These are phyloP conservation scores for Scleropages formosus DNA, from an alignment of 2,797 vertebrate genomes.

Conservation along the genomic window DNA sequence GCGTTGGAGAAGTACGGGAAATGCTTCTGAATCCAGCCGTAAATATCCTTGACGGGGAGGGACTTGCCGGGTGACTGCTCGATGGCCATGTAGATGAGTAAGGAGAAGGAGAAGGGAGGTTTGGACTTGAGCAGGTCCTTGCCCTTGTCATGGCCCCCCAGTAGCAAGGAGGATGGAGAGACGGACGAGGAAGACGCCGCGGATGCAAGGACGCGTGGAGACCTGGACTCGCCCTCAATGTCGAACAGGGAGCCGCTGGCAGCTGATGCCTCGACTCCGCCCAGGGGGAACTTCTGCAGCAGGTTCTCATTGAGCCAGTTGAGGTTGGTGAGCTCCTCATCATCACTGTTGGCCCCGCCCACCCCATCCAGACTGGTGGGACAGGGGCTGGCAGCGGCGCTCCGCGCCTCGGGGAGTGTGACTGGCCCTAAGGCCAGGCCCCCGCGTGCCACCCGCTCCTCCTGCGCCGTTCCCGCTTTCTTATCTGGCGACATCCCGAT, in stretches of 20 bases:
- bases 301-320: conserved; percentile 99
- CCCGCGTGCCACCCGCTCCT: conserved; percentile 78
- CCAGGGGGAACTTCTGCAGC: conserved; percentile 93
- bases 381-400: conserved; percentile 80
- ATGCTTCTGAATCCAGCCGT: conserved; percentile 95
- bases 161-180: conserved; percentile 59
- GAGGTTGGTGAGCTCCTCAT: conserved; percentile 94
- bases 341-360: conserved; percentile 68
- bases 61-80: conserved; percentile 97
- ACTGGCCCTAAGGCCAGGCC: conserved; percentile 79
- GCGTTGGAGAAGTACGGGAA: conserved; percentile 97
- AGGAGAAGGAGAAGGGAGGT: conserved; percentile 96
- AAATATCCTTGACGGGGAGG: conserved; percentile 97
- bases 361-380: conserved; percentile 84
- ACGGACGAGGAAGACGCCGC: conserved; percentile 77
- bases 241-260: conserved; percentile 86
- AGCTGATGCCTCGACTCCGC: conserved; percentile 82
- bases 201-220: conserved; percentile 46
- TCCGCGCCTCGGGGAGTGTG: conserved; percentile 83
- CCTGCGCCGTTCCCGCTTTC: conserved; percentile 92
- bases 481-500: conserved; percentile 99
- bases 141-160: conserved; percentile 75
- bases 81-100: conserved; percentile 99
- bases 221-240: conserved; percentile 80
- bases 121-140: conserved; percentile 90